Evolutionary conservation across 1,140 invertebrate genomes (phyloP).

Genomic region (Helicorthomorpha holstii): DNA sequence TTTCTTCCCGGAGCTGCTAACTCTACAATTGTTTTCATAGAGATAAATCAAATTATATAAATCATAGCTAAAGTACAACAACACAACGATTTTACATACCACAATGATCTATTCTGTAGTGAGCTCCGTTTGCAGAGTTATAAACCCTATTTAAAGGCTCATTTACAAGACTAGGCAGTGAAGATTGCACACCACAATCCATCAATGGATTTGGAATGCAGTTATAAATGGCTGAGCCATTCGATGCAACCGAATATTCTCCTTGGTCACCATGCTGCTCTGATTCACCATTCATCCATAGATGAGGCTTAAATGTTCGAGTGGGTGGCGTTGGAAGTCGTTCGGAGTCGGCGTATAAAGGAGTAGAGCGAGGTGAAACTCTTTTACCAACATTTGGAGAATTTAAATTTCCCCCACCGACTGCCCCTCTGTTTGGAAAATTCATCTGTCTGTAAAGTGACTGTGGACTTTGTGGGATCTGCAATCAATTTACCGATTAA

Average conservation of each 20-base stretch:
- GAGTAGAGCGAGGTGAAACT: constrained; percentile 2
- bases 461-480: constrained; percentile 4
- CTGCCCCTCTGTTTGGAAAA: neutral
- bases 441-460: neutral
- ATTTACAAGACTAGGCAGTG: constrained; percentile 26
- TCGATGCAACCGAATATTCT: neutral
- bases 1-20: neutral
- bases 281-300: neutral
- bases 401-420: constrained; percentile 2
- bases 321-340: constrained; percentile 11
- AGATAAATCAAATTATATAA: neutral
- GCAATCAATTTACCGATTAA: neutral
- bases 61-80: neutral
- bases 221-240: neutral
- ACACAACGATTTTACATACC: constrained; percentile 9
- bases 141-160: constrained; percentile 13
- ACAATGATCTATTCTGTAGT: constrained; percentile 15
- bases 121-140: constrained; percentile 2
- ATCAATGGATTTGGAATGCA: constrained; percentile 15
- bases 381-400: constrained; percentile 5
- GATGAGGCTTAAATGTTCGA: neutral
- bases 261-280: neutral
- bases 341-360: neutral
- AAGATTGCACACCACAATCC: constrained; percentile 32
- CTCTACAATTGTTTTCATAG: neutral